Conservation (phyloP, 2,797 vertebrate genomes). For the Danio tinwini region DNA sequence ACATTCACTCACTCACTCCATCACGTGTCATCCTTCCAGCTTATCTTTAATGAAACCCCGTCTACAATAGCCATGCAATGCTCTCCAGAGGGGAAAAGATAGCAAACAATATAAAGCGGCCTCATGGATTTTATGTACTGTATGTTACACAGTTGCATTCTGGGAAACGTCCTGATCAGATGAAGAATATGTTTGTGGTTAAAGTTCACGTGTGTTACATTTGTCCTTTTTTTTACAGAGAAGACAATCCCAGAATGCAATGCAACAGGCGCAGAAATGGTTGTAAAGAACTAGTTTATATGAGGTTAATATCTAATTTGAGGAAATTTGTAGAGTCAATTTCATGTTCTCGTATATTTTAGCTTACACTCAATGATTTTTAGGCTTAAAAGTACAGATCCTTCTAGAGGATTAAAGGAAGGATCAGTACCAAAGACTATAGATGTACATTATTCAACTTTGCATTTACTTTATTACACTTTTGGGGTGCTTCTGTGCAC, state of each 20-base stretch:
- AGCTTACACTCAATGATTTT: too few relatives aligned
- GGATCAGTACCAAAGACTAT: too few relatives aligned
- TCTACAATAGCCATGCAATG: slow-evolving; percentile 17
- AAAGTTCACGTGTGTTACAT: slow-evolving; percentile 30
- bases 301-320: too few relatives aligned
- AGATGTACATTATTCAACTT: background rate
- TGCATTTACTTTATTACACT: background rate
- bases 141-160: slow-evolving; percentile 9
- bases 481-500: background rate
- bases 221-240: background rate
- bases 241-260: background rate
- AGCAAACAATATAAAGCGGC: background rate
- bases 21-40: slow-evolving; percentile 29
- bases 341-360: too few relatives aligned
- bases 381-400: too few relatives aligned
- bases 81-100: slow-evolving; percentile 3
- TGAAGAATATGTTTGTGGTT: slow-evolving; percentile 5
- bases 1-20: slow-evolving; percentile 5
- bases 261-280: background rate
- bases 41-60: slow-evolving; percentile 30
- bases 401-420: too few relatives aligned
- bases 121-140: background rate
- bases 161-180: slow-evolving; percentile 9
- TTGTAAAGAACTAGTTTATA: too few relatives aligned
- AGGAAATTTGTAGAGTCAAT: too few relatives aligned